Evolutionary conservation across 2,113 vertebrate species (phyloP).

Genomic region (Verasper variegatus): DNA sequence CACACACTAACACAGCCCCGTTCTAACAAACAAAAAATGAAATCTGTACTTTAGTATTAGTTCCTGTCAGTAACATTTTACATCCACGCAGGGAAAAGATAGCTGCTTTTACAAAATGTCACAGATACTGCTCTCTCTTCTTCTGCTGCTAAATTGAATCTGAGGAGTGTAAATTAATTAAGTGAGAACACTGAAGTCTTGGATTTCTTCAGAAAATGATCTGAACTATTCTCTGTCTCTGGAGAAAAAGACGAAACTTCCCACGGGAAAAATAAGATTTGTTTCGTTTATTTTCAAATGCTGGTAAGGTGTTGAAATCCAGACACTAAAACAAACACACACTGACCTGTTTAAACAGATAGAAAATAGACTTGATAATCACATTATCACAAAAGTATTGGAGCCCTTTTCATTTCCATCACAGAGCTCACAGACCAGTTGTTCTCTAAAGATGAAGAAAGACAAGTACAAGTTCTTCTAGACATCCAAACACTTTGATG

Average conservation of each 20-base stretch:
- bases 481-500: slow-evolving; percentile 25
- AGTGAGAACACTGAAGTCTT: neutral
- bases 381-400: slow-evolving; percentile 27
- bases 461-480: slow-evolving; percentile 16
- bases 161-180: neutral
- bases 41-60: neutral
- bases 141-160: neutral
- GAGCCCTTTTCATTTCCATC: slow-evolving; percentile 65
- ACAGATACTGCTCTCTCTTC: neutral
- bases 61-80: neutral
- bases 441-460: slow-evolving; percentile 12
- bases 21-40: neutral
- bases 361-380: slow-evolving; percentile 32
- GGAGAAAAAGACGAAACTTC: too few species aligned
- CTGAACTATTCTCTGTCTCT: neutral
- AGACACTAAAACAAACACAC: slow-evolving; percentile 29
- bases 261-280: neutral
- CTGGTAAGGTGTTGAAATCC: slow-evolving; percentile 59
- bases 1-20: neutral
- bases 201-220: neutral
- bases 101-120: neutral
- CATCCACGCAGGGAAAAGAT: neutral
- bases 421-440: slow-evolving; percentile 24
- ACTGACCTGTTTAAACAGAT: slow-evolving; percentile 30
- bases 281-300: slow-evolving; percentile 70